Percentiles rank a stretch among this genome's conserved stretches.
Evolutionary conservation across 2,113 vertebrate species (phyloP).

Genomic region (Vireo altiloquus): DNA sequence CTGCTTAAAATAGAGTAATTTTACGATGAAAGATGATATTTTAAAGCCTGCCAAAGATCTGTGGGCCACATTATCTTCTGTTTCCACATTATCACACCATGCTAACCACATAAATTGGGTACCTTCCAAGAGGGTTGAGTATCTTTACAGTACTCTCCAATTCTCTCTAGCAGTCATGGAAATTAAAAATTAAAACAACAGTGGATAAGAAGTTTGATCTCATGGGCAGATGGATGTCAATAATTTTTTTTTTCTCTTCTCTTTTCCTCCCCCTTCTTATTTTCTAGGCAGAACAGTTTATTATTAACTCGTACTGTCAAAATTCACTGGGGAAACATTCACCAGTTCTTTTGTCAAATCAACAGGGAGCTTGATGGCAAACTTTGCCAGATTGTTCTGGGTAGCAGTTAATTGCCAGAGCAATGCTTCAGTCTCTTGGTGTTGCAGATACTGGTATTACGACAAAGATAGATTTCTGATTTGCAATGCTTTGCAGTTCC

Average conservation of each 20-base stretch:
- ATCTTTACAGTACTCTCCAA: not conserved
- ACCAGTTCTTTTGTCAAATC: not conserved
- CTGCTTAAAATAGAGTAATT: not conserved
- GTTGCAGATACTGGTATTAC: not conserved
- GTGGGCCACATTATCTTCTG: not conserved
- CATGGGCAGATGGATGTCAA: not conserved
- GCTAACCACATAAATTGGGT: not conserved
- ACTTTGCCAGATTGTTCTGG: not conserved
- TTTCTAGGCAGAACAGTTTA: not conserved
- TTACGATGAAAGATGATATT: not conserved
- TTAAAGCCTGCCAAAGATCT: slow-evolving; percentile 6
- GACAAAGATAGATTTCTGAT: accelerated
- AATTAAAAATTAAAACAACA: not conserved
- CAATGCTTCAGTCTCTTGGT: not conserved
- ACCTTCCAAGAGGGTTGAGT: not conserved
- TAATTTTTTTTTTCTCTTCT: not conserved
- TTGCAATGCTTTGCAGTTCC: not conserved
- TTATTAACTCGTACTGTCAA: not conserved
- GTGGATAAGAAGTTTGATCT: not conserved
- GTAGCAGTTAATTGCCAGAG: not conserved
- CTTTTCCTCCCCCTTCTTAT: not conserved
- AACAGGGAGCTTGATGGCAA: not conserved
- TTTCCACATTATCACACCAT: slow-evolving; percentile 1
- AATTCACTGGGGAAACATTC: not conserved
- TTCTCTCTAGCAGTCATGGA: not conserved